These are phyloP conservation scores for Sapayoa aenigma DNA, from an alignment of 2,113 vertebrate species.

Conservation along the genomic window DNA sequence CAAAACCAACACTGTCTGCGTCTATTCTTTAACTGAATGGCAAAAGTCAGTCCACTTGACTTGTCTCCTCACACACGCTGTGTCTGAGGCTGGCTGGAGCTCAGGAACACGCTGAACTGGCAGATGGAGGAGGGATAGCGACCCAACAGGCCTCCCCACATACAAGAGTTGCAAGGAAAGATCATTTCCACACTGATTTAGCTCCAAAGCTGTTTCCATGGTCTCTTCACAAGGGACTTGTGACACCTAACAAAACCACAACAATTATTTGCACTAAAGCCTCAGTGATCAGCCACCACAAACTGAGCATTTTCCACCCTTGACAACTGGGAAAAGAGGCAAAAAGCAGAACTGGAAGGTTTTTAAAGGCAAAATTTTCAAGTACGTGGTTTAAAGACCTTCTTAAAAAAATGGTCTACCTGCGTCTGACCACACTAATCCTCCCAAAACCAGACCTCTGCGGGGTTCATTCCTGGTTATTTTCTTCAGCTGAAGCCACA, in stretches of 20 bases:
- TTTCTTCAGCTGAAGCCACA: background rate
- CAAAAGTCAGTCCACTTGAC: background rate
- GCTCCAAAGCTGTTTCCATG: background rate
- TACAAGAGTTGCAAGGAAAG: background rate
- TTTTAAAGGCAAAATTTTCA: background rate
- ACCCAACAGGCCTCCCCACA: background rate
- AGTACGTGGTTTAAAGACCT: background rate
- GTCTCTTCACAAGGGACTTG: background rate
- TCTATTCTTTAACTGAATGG: background rate
- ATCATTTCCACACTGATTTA: background rate
- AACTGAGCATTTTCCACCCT: fast-evolving
- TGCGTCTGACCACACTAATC: background rate
- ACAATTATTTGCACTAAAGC: background rate
- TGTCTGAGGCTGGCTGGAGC: background rate
- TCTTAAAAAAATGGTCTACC: background rate
- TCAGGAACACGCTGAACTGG: background rate
- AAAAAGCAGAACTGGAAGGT: background rate
- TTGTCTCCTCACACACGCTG: background rate
- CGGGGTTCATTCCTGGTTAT: background rate
- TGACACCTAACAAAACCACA: background rate
- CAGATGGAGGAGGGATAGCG: background rate
- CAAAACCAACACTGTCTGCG: background rate
- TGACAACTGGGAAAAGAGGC: background rate
- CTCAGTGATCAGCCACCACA: background rate
- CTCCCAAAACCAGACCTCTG: background rate